Conservation (phyloP, 2,113 vertebrate genomes). For the Spilogale gracilis region DNA sequence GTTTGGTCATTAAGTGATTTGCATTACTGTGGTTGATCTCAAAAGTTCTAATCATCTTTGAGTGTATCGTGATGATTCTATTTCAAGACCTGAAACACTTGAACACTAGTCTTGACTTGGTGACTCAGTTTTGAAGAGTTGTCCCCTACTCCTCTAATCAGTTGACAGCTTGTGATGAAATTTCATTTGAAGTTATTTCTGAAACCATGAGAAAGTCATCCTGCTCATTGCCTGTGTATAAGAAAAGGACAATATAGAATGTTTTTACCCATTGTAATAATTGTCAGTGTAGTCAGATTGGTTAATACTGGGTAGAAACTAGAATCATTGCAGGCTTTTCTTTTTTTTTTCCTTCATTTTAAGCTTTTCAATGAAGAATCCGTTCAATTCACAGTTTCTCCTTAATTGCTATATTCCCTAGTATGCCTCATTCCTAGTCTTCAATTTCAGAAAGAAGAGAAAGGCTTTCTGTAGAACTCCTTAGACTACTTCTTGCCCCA, state of each 20-base stretch:
- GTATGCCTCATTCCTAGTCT: background rate
- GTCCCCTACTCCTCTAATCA: background rate
- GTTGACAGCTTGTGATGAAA: background rate
- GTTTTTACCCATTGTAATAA: background rate
- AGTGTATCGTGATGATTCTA: background rate
- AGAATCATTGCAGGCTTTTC: background rate
- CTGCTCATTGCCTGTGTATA: background rate
- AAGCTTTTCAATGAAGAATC: slow-evolving; percentile 35
- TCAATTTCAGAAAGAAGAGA: background rate
- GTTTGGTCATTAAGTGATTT: slow-evolving; percentile 20
- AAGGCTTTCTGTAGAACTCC: background rate
- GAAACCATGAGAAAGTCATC: background rate
- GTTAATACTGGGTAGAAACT: background rate
- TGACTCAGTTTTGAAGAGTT: background rate
- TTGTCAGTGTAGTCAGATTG: background rate
- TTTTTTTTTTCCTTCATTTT: background rate
- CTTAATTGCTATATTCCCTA: background rate
- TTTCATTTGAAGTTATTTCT: background rate
- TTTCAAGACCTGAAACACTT: background rate
- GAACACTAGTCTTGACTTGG: background rate
- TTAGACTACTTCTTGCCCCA: background rate
- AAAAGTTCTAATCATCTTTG: slow-evolving; percentile 16
- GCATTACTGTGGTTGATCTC: background rate
- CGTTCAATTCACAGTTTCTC: background rate
- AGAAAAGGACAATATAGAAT: background rate